Base-by-base conservation (phyloP, 2,888 invertebrate genomes). In the Allophyes oxyacanthae region DNA sequence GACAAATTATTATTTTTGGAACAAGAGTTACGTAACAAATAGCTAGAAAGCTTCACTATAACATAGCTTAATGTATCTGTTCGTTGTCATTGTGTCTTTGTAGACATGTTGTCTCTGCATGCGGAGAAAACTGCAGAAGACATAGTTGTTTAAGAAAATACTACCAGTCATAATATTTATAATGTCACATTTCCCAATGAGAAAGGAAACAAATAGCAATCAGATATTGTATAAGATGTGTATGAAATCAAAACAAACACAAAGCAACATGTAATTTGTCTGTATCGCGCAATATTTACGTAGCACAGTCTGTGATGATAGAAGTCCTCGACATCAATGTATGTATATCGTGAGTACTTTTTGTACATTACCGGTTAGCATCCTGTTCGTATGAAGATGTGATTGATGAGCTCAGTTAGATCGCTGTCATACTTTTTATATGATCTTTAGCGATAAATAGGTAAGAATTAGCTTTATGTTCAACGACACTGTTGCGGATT, bases 291-390 rank as follows among this genome's bases (percentile, higher is more conserved):
- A 64, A 52, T 70, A 57, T 66, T 70, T 57, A 50, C 57, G 37
- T 9, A 40, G 41, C 44, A 10, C 49, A 28, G 6, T 28, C 2
- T 42, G 48, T 36, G 69, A 69, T 70, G 44, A 50, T 32, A 34
- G 5, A 13, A 60, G 52, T 46, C 56, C 72, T 72, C 72, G 60
- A 56, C 61, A 65, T 50, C 46, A 50, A 52, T 59, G 45, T 33
- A 52, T 59, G 45, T 33, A 53, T 43, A 58, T 33, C 46, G 41
- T 59, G 25, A 38, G 7, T 51, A 45, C 46, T 72, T 69, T 75
- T 72, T 76, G 45, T 57, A 55, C 48, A 30, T 43, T 66, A 62
- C 66, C 64, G 62, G 73, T 68, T 64, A 44, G 44, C 33, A 56
- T 66, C 57, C 55, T 69, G 64, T 48, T 57, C 14, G 11, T 38